phyloP scores from a whole-genome alignment of 2,888 invertebrate genomes.

The Troides helena region DNA sequence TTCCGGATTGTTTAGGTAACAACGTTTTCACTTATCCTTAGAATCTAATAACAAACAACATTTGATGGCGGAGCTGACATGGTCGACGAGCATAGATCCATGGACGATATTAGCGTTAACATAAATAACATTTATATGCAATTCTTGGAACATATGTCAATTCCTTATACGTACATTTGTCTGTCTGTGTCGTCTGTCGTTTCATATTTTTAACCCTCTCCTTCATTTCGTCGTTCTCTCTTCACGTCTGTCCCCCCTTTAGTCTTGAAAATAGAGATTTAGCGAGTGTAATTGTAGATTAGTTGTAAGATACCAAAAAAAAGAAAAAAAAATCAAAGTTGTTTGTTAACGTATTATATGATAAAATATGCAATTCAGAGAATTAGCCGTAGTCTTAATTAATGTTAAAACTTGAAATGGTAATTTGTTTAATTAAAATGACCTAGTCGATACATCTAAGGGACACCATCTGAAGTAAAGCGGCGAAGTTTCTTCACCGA shows the following conservation, averaged over 20 bases:
- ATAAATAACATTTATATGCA: conserved; percentile 24
- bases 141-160: conserved; percentile 50
- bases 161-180: conserved; percentile 51
- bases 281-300: conserved; percentile 64
- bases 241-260: conserved; percentile 54
- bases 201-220: not conserved
- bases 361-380: conserved; percentile 79
- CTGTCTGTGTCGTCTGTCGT: not conserved
- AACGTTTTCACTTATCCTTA: conserved; percentile 48
- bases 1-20: conserved; percentile 68
- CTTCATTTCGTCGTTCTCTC: conserved; percentile 21
- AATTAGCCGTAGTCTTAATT: conserved; percentile 68
- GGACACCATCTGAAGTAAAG: conserved; percentile 35
- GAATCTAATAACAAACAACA: conserved; percentile 37
- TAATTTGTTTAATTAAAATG: conserved; percentile 64
- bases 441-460: conserved; percentile 54
- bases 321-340: conserved; percentile 67
- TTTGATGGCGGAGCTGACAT: too few species aligned
- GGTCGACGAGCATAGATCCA: conserved; percentile 29
- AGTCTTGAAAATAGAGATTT: conserved; percentile 61
- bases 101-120: conserved; percentile 49
- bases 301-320: conserved; percentile 46
- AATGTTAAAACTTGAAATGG: conserved; percentile 47
- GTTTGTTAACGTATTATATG: conserved; percentile 73
- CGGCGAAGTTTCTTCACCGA: conserved; percentile 52